A percentile compares a stretch with the other conserved stretches of the same genome.
Conservation (phyloP, 2,888 invertebrate genomes). For the Abscondita cerata region DNA sequence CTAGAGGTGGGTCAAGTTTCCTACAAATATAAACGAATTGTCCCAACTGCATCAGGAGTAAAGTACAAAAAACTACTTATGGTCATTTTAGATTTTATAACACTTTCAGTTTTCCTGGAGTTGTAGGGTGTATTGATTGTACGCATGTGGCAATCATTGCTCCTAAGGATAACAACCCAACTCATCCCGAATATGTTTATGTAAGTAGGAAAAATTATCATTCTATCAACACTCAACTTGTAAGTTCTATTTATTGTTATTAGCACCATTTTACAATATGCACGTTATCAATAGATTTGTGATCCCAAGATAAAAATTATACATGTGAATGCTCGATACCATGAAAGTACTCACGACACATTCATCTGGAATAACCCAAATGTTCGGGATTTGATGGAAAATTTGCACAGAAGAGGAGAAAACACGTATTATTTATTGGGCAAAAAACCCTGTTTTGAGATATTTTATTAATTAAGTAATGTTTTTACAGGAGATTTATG, state of each 20-base stretch:
- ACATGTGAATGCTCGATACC: conserved; percentile 42
- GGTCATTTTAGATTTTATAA: no score
- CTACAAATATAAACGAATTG: background rate
- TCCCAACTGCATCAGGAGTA: no score
- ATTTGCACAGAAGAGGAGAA: no score
- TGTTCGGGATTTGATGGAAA: conserved; percentile 30
- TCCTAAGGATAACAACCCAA: conserved; percentile 13
- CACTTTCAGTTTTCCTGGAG: no score
- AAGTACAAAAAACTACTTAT: no score
- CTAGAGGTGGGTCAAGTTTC: background rate
- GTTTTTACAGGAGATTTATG: conserved; percentile 35
- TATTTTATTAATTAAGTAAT: conserved; percentile 19
- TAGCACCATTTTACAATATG: background rate
- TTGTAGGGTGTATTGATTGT: no score
- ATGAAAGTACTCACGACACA: conserved; percentile 42
- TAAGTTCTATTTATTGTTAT: conserved; percentile 8
- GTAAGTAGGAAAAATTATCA: no score
- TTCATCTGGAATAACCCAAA: conserved; percentile 43
- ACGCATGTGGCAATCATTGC: no score
- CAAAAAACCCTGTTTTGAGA: background rate
- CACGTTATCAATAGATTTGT: conserved; percentile 1
- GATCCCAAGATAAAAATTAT: conserved; percentile 26
- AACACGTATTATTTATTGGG: no score
- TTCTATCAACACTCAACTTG: conserved; percentile 27
- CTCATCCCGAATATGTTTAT: conserved; percentile 21